Base-by-base conservation (phyloP, 2,797 vertebrate genomes). In the Coracias cyanogaster region DNA sequence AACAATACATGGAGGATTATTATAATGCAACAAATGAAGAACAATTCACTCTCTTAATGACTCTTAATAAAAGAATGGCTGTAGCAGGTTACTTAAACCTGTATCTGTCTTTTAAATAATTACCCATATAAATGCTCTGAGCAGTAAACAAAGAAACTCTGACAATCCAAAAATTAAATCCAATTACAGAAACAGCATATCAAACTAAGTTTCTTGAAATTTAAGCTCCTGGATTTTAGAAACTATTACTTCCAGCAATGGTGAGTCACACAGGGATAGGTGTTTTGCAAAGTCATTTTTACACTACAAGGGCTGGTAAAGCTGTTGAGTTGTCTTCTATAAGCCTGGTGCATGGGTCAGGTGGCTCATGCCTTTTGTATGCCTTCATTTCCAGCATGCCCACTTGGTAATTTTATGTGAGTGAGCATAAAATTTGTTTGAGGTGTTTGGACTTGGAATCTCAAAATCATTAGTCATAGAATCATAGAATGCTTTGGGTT, bases 51-150 rank as follows among this genome's bases (percentile, higher is more conserved):
- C 6, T 41, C 52, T 61, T 89, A 94, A 82, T 67, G n/a, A 87
- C 81, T 90, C 80, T 60, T 82, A 19, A 41, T 70, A 48, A 91
- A 74, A 74, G 5, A 6, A 62, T 76, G 17, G 35, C 35, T 78
- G 43, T 54, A 92, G n/a, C 25, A 83, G 16, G 10, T 37, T 84
- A n/a, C 86, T 82, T 93, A 83, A 86, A 79, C 77, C 25, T 60
- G n/a, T 60, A 45, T 64, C 90, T 94, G 91, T 94, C 67, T 78
- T 82, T 78, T n/a, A 72, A 93, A 71, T 29, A 92, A 64, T 76
- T 90, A 72, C 22, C 9, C 18, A 46, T 28, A 70, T 45, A 15
- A 85, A 57, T 37, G 15, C n/a, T 15, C 17, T 81, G 31, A 82
- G n/a, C 51, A 45, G 25, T 85, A 89, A 95, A 60, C 5, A 80